These are phyloP conservation scores for Neodiprion pinetum DNA, from an alignment of 1,140 invertebrate species.

Conservation along the genomic window DNA sequence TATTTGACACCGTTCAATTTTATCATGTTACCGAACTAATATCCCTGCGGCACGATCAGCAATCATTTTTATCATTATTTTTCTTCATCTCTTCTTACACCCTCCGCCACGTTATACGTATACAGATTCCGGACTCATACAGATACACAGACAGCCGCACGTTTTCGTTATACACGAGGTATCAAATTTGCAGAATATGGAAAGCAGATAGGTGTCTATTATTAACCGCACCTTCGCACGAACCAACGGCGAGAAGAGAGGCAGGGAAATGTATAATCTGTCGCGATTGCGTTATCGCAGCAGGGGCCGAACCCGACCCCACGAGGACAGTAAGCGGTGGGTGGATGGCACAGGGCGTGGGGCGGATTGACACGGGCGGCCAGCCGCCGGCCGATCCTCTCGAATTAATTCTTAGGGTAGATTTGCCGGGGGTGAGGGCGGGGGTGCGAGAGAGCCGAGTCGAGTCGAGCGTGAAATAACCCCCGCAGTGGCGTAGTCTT, in stretches of 20 bases:
- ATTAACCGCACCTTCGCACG: background rate
- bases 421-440: constrained; percentile 41
- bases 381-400: constrained; percentile 58
- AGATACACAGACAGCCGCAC: no score
- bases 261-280: background rate
- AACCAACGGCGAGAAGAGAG: background rate
- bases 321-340: constrained; percentile 17
- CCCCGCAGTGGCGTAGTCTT: constrained; percentile 51
- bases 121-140: background rate
- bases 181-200: background rate
- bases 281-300: constrained; percentile 4
- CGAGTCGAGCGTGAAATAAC: constrained; percentile 64
- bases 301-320: background rate
- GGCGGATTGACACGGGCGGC: constrained; percentile 39
- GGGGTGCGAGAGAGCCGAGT: constrained; percentile 57
- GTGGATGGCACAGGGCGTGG: constrained; percentile 1
- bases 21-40: background rate
- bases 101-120: background rate
- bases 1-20: constrained; percentile 1
- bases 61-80: background rate
- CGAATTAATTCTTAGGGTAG: constrained; percentile 63
- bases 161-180: no score
- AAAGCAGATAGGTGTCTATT: background rate
- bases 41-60: constrained; percentile 4
- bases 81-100: background rate